A percentile compares a stretch with the other conserved stretches of the same genome.
These are phyloP conservation scores for Hydraecia micacea DNA, from an alignment of 2,888 invertebrate species.

Conservation along the genomic window DNA sequence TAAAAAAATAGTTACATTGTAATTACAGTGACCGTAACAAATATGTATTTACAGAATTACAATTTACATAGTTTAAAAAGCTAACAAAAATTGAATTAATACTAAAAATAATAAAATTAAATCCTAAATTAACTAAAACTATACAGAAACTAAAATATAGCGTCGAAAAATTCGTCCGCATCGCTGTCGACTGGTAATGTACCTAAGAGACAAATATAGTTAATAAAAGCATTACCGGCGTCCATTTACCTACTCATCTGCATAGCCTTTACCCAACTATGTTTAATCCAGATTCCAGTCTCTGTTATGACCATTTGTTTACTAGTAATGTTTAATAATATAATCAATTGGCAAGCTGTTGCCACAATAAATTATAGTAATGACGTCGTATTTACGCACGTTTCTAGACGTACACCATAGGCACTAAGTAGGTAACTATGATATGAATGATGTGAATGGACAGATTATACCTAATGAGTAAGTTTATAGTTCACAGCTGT, in stretches of 20 bases:
- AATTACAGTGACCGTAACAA: no score
- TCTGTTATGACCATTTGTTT: not conserved
- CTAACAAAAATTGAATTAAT: no score
- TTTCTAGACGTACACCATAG: not conserved
- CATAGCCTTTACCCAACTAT: not conserved
- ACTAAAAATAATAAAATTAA: no score
- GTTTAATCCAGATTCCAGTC: not conserved
- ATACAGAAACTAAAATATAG: no score
- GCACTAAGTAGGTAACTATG: not conserved
- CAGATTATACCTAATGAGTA: not conserved
- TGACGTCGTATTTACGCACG: conserved; percentile 20
- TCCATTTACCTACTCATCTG: no score
- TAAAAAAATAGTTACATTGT: no score
- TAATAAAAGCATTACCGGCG: no score
- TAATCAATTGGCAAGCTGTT: conserved; percentile 11
- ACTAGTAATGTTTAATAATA: conserved; percentile 13
- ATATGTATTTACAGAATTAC: no score
- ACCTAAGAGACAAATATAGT: not conserved
- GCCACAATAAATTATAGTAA: not conserved
- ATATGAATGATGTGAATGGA: conserved; percentile 1
- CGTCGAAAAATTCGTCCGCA: not conserved
- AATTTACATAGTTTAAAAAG: no score
- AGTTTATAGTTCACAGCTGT: conserved; percentile 3
- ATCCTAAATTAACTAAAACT: no score
- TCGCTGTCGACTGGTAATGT: not conserved